Conservation (phyloP, 2,888 invertebrate genomes). For the Luperina testacea region DNA sequence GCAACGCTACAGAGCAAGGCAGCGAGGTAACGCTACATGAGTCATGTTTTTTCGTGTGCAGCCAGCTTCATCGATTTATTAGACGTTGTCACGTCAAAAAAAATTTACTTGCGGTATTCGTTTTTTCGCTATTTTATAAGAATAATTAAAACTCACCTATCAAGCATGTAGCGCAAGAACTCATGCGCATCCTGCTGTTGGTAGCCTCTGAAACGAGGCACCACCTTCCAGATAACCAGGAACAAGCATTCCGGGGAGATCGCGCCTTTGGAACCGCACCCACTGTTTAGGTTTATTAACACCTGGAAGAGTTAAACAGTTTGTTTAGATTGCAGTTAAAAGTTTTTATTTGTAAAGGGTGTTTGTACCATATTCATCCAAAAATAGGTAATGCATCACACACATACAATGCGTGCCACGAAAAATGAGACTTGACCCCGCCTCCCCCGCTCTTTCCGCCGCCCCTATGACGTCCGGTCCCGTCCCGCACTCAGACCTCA, state of each 20-base stretch:
- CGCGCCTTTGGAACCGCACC: slow-evolving; percentile 92
- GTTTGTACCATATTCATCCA: neutral
- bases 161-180: slow-evolving; percentile 95
- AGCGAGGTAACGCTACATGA: too few relatives aligned
- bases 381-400: neutral
- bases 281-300: slow-evolving; percentile 92
- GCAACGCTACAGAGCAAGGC: too few relatives aligned
- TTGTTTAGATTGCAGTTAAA: neutral
- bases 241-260: slow-evolving; percentile 95
- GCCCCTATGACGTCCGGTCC: too few relatives aligned
- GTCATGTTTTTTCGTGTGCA: too few relatives aligned
- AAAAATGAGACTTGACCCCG: too few relatives aligned
- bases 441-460: too few relatives aligned
- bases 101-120: neutral
- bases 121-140: neutral
- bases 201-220: slow-evolving; percentile 95
- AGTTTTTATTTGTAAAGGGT: neutral
- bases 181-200: slow-evolving; percentile 97
- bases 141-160: slow-evolving; percentile 84
- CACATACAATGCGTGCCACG: too few relatives aligned
- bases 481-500: too few relatives aligned
- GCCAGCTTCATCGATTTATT: too few relatives aligned
- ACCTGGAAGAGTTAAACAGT: slow-evolving; percentile 82
- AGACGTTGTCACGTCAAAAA: too few relatives aligned
- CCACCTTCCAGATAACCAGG: slow-evolving; percentile 95